phyloP scores from a whole-genome alignment of 2,888 invertebrate species.

The Nycteola revayana region DNA sequence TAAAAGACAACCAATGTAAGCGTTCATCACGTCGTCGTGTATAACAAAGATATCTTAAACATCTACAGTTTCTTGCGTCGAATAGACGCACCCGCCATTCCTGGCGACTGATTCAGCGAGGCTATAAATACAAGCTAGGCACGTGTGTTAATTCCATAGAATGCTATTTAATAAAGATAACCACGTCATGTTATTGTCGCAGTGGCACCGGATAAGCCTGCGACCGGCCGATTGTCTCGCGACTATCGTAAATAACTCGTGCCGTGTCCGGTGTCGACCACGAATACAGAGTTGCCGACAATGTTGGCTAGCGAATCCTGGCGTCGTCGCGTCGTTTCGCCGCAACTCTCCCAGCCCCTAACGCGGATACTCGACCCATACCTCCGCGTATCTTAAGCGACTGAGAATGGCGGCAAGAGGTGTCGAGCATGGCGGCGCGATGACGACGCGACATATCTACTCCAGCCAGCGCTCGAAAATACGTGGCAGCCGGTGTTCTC shows the following conservation, averaged over 20 bases:
- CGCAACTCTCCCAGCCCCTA: constrained; percentile 31
- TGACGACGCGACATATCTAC: too few relatives aligned
- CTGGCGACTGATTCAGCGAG: constrained; percentile 60
- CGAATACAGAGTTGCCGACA: constrained; percentile 69
- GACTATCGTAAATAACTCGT: constrained; percentile 78
- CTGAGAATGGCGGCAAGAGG: too few relatives aligned
- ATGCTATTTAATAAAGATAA: constrained; percentile 75
- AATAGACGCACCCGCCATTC: constrained; percentile 45
- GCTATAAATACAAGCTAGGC: constrained; percentile 62
- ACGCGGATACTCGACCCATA: constrained; percentile 18
- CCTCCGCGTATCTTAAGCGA: constrained; percentile 6
- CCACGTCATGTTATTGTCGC: constrained; percentile 78
- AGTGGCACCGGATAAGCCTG: constrained; percentile 75
- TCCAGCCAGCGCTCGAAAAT: too few relatives aligned
- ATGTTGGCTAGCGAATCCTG: constrained; percentile 58
- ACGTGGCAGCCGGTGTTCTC: constrained; percentile 36
- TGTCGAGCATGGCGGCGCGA: too few relatives aligned
- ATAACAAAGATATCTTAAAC: constrained; percentile 23
- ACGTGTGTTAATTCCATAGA: constrained; percentile 71
- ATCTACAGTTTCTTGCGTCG: constrained; percentile 33
- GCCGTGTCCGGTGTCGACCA: constrained; percentile 69
- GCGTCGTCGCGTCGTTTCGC: constrained; percentile 20
- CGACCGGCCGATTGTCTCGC: constrained; percentile 76
- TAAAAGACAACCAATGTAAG: constrained; percentile 7
- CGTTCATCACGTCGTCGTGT: too few relatives aligned